These are phyloP conservation scores for Psettodes erumei DNA, from an alignment of 2,113 vertebrate genomes.

Conservation along the genomic window DNA sequence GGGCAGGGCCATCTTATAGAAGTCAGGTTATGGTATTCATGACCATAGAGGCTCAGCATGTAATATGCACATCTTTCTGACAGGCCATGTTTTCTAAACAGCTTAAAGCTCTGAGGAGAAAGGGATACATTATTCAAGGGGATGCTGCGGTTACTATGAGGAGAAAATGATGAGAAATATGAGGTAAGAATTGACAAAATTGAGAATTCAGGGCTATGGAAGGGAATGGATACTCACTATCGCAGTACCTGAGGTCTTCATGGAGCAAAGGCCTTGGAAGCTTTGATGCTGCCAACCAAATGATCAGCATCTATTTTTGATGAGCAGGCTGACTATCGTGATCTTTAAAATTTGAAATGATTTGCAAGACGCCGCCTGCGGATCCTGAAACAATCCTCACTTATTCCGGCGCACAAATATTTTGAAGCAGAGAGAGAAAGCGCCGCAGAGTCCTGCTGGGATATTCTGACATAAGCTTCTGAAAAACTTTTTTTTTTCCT, in stretches of 20 bases:
- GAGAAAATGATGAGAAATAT: background rate
- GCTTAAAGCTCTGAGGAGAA: conserved; percentile 17
- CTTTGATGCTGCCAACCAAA: conserved; percentile 6
- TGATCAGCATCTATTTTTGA: background rate
- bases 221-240: background rate
- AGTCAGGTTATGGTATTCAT: conserved; percentile 11
- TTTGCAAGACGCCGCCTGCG: background rate
- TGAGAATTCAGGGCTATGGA: background rate
- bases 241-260: background rate
- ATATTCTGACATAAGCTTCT: background rate
- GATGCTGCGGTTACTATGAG: background rate
- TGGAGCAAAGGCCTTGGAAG: background rate
- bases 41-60: conserved; percentile 11
- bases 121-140: conserved; percentile 3
- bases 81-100: conserved; percentile 15
- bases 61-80: conserved; percentile 14
- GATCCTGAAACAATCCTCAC: background rate
- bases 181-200: background rate
- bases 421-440: background rate
- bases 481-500: no score
- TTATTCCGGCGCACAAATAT: background rate
- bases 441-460: background rate
- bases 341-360: background rate
- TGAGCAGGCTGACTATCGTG: background rate
- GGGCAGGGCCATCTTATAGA: conserved; percentile 17